Base-by-base conservation (phyloP, 1,140 invertebrate species). In the Drosophila funebris region DNA sequence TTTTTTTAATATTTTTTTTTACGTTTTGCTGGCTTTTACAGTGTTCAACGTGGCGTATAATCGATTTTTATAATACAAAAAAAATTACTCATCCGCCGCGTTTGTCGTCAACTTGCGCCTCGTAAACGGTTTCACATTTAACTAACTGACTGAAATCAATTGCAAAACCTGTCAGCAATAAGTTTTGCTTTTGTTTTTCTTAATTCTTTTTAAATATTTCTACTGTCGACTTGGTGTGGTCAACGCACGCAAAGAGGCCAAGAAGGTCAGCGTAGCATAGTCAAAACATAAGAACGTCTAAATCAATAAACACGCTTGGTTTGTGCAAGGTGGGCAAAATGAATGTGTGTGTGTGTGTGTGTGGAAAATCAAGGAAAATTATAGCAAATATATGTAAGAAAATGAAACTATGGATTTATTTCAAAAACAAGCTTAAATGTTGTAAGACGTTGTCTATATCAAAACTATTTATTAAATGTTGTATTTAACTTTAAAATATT, bases 41-140 rank as follows among this genome's bases (percentile, higher is more conserved):
- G 70, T 66, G 83, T 18, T 44, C 66, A 88, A 82, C 83, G 78
- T 88, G 83, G 83, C 83, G 83, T 79, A 88, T 88, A 88, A 88
- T 88, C 83, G 83, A 88, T 88, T 83, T 87, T 73, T 50, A 73
- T 73, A 73, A 18, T 20, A 33, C 36, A 22, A 29, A 36, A 67
- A 62, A 56, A 54, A 62, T 50, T 56, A 36, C 57, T 46, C 57
- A 73, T 36, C 64, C 56, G 64, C 31, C 66, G 36, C 57, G 57
- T 62, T 14, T 22, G 20, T 13, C 24, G 20, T 31, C 33, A 29
- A 33, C 36, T 5, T 43, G 27, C 43, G 29, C 29, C 46, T 18
- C 24, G 8, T 13, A 57, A 71, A 27, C 57, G 67, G 67, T 67
- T 52, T 63, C 69, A 37, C 73, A 44, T 53, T 74, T 63, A 76